Evolutionary conservation across 2,888 invertebrate genomes (phyloP).

Genomic region (Trilocha varians): DNA sequence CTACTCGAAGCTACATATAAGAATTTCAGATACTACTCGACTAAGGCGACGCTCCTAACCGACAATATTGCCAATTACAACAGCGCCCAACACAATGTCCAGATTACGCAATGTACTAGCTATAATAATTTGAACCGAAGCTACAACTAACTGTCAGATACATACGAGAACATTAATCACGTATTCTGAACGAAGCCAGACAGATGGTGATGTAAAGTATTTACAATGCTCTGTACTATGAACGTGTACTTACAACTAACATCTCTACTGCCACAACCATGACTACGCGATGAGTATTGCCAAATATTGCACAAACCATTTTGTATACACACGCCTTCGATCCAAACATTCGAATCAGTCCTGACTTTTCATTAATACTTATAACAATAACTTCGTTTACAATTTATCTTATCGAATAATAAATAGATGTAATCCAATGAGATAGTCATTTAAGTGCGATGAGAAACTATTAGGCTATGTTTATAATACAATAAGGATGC

Average conservation of each 20-base stretch:
- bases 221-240: slow-evolving; percentile 29
- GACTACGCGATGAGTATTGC: slow-evolving; percentile 67
- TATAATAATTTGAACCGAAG: background rate
- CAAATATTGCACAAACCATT: slow-evolving; percentile 62
- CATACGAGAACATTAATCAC: background rate
- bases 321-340: slow-evolving; percentile 1
- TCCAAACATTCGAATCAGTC: slow-evolving; percentile 20
- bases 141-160: background rate
- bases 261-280: slow-evolving; percentile 34
- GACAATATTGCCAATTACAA: slow-evolving; percentile 1
- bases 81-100: slow-evolving; percentile 2
- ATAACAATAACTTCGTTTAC: background rate
- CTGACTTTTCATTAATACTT: slow-evolving; percentile 6
- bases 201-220: slow-evolving; percentile 18
- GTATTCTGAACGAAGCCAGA: slow-evolving; percentile 17
- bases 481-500: background rate
- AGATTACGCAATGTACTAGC: background rate
- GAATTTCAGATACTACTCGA: too few relatives aligned
- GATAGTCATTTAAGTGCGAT: too few relatives aligned
- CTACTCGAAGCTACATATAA: too few relatives aligned
- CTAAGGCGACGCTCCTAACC: too few relatives aligned
- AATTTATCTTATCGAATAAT: background rate
- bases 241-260: slow-evolving; percentile 48
- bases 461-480: too few relatives aligned
- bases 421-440: too few relatives aligned